These are phyloP conservation scores for Portevinia maculata DNA, from an alignment of 2,888 invertebrate genomes.

Conservation along the genomic window DNA sequence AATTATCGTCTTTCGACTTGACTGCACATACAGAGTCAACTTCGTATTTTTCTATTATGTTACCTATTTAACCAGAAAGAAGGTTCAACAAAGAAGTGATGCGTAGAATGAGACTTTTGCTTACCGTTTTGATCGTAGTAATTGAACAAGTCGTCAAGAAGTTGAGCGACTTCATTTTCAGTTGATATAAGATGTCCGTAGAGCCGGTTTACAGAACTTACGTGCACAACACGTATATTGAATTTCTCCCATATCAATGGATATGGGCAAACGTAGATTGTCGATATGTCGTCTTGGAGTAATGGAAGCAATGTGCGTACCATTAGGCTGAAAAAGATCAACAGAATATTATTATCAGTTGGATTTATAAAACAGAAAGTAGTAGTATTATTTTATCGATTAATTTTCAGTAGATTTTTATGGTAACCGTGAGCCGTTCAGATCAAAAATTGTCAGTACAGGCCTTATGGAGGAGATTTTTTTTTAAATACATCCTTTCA, in stretches of 20 bases:
- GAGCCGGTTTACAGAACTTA: slow-evolving; percentile 85
- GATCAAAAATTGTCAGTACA: no score
- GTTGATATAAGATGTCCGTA: slow-evolving; percentile 86
- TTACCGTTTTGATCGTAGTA: slow-evolving; percentile 83
- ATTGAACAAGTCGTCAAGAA: slow-evolving; percentile 85
- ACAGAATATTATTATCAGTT: not conserved
- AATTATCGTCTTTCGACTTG: slow-evolving; percentile 86
- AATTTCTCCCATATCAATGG: slow-evolving; percentile 86
- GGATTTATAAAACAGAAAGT: no score
- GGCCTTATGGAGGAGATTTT: no score
- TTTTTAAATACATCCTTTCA: no score
- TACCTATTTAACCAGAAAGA: slow-evolving; percentile 76
- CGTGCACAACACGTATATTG: slow-evolving; percentile 85
- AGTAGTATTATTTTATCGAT: no score
- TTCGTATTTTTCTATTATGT: slow-evolving; percentile 82
- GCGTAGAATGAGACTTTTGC: slow-evolving; percentile 17
- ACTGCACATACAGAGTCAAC: slow-evolving; percentile 86
- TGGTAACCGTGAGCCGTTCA: no score
- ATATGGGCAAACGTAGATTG: slow-evolving; percentile 85
- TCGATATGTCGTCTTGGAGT: slow-evolving; percentile 79
- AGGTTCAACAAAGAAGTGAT: not conserved
- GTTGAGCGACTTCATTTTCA: slow-evolving; percentile 83
- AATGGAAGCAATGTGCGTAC: slow-evolving; percentile 85
- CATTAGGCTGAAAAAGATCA: slow-evolving; percentile 84
- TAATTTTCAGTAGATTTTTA: no score